Percentiles rank a stretch among this genome's conserved stretches.
Conservation (phyloP, 2,888 invertebrate genomes). For the Agriopis leucophaearia region DNA sequence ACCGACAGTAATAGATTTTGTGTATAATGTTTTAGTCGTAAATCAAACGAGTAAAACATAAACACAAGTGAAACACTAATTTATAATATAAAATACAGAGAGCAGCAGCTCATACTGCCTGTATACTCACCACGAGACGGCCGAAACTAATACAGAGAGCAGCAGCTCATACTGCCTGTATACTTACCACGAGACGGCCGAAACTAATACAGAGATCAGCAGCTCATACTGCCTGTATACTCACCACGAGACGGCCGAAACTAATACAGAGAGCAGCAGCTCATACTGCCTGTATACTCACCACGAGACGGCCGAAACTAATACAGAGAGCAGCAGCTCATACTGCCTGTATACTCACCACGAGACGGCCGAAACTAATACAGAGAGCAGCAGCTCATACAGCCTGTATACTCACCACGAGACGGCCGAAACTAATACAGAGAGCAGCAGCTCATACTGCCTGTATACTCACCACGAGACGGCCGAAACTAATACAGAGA, state of each 20-base stretch:
- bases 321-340: too few relatives aligned
- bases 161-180: background rate
- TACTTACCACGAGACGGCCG: background rate
- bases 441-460: background rate
- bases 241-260: background rate
- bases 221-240: background rate
- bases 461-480: background rate
- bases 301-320: background rate
- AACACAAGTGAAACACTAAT: too few relatives aligned
- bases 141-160: too few relatives aligned
- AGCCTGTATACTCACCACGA: background rate
- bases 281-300: background rate
- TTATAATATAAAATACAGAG: too few relatives aligned
- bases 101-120: background rate
- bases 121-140: background rate
- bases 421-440: background rate
- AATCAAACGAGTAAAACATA: too few relatives aligned
- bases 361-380: background rate
- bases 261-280: too few relatives aligned
- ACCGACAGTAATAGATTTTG: too few relatives aligned
- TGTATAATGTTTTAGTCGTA: too few relatives aligned
- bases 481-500: too few relatives aligned
- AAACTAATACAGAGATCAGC: too few relatives aligned
- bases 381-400: too few relatives aligned
- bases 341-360: background rate